These are phyloP conservation scores for Falcunculus frontatus DNA, from an alignment of 2,113 vertebrate genomes.

Conservation along the genomic window DNA sequence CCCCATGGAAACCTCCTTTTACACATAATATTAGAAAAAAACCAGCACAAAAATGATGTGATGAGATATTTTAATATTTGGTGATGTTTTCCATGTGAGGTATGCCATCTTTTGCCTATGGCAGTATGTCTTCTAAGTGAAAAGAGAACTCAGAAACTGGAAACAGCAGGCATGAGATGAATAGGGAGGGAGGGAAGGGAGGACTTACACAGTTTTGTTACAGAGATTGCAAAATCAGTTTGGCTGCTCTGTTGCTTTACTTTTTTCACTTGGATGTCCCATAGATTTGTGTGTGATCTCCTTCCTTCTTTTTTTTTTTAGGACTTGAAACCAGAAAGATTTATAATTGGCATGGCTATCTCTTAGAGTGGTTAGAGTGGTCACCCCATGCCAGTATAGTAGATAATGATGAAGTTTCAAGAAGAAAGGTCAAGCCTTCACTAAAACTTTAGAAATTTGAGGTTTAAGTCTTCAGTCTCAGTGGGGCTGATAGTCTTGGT, in stretches of 20 bases:
- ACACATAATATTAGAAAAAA: background rate
- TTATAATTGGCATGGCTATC: background rate
- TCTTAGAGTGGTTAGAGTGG: background rate
- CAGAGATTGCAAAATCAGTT: background rate
- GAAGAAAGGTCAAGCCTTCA: background rate
- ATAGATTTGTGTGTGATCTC: background rate
- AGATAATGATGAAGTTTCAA: background rate
- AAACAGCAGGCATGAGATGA: background rate
- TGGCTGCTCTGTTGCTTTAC: background rate
- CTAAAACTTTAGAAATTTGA: background rate
- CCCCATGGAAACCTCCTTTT: background rate
- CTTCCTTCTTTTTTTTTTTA: background rate
- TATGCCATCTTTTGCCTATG: background rate
- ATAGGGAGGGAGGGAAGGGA: background rate
- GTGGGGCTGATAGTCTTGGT: background rate
- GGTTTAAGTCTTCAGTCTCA: background rate
- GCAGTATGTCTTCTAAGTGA: background rate
- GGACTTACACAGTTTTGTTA: background rate
- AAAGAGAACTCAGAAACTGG: background rate
- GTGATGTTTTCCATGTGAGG: background rate
- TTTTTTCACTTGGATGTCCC: background rate
- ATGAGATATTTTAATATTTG: background rate
- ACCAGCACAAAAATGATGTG: background rate
- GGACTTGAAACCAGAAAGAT: background rate
- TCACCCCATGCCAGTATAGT: background rate